phyloP scores from a whole-genome alignment of 2,797 vertebrate species.

The Lates japonicus region DNA sequence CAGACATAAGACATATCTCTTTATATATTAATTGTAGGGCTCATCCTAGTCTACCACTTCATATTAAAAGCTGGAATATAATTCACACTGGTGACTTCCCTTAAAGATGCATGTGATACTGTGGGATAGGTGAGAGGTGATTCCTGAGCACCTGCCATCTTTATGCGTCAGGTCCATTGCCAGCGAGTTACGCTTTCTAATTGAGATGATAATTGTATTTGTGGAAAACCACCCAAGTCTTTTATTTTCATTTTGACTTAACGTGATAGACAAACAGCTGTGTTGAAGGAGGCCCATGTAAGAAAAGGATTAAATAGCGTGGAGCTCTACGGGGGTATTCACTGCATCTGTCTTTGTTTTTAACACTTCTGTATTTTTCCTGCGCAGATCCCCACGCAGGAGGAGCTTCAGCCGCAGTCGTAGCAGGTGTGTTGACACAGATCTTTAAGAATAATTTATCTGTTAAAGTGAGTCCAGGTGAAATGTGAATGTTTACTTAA shows the following conservation, averaged over 20 bases:
- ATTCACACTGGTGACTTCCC: conserved; percentile 5
- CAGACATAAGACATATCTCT: not conserved
- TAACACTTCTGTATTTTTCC: conserved; percentile 68
- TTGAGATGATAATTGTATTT: conserved; percentile 39
- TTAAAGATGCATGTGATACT: conserved; percentile 27
- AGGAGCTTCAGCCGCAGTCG: conserved; percentile 98
- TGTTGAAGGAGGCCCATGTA: conserved; percentile 66
- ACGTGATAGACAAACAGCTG: conserved; percentile 55
- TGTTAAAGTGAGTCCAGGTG: not conserved
- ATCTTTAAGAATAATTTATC: not conserved
- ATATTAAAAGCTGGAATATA: not conserved
- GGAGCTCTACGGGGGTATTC: conserved; percentile 47
- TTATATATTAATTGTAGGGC: not conserved
- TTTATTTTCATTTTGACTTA: conserved; percentile 47
- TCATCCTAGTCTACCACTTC: not conserved
- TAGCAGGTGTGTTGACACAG: conserved; percentile 89
- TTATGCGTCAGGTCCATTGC: conserved; percentile 61
- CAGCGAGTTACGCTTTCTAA: conserved; percentile 49
- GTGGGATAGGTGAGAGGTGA: conserved; percentile 42
- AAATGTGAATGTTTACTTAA: not conserved
- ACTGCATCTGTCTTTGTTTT: conserved; percentile 11
- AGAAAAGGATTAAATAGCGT: conserved; percentile 45
- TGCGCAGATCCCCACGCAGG: conserved; percentile 95
- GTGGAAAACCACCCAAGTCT: conserved; percentile 34
- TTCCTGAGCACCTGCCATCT: conserved; percentile 53